Evolutionary conservation across 2,888 invertebrate species (phyloP).

Genomic region (Drosophila tanythrix): DNA sequence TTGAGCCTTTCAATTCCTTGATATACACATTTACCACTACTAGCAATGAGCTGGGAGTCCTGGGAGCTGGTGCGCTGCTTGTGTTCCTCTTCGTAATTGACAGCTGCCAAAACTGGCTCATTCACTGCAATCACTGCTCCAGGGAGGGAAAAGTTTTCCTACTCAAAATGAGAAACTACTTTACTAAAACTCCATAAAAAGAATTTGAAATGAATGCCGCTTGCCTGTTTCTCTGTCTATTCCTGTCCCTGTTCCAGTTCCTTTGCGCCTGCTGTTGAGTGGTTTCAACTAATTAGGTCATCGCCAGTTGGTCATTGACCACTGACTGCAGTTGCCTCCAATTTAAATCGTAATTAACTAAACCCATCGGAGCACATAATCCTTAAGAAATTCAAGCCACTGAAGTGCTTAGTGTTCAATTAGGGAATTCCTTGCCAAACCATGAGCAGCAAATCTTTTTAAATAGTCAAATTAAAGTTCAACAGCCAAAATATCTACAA

Average conservation of each 20-base stretch:
- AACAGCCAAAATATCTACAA: neutral
- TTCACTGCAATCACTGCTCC: conserved; percentile 11
- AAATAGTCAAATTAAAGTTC: neutral
- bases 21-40: neutral
- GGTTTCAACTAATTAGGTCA: conserved; percentile 65
- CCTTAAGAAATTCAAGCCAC: conserved; percentile 42
- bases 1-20: conserved; percentile 43
- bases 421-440: neutral
- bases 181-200: conserved; percentile 54
- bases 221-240: conserved; percentile 11
- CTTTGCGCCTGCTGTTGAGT: conserved; percentile 11
- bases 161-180: conserved; percentile 43
- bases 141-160: conserved; percentile 20
- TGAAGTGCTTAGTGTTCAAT: conserved; percentile 25
- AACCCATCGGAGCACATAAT: conserved; percentile 52
- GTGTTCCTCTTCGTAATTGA: conserved; percentile 37
- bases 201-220: conserved; percentile 66
- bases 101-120: conserved; percentile 13
- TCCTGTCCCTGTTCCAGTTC: neutral
- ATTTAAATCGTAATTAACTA: conserved; percentile 65
- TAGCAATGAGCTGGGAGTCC: neutral
- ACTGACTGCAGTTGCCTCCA: conserved; percentile 55
- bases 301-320: conserved; percentile 68
- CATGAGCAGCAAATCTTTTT: neutral
- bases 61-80: neutral